Base-by-base conservation (phyloP, 2,797 vertebrate species). In the Menidia menidia region DNA sequence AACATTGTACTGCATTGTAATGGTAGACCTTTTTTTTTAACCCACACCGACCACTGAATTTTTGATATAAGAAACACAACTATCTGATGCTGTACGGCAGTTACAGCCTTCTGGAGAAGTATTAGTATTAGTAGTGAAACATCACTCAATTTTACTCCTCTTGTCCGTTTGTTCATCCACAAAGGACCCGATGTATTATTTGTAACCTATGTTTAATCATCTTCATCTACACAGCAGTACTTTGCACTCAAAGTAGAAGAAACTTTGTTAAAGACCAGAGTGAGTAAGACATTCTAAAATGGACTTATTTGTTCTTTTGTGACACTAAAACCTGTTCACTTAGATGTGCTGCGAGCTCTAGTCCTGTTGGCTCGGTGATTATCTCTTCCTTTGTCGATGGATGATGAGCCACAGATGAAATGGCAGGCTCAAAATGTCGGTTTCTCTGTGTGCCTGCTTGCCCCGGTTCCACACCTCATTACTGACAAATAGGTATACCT, bases 391-490 rank as follows among this genome's bases (percentile, higher is more conserved):
- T 69, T 77, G 48, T 74, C 62, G 45, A 64, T 42, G 53, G 51
- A 71, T 63, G 70, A 69, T 80, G 57, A 73, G 43, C 8, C 62
- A 19, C 16, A 66, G 61, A 83, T 78, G 68, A 70, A 64, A 68
- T 43, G 2, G 52, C 19, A 44, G 69, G 59, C 57, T 50, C 30
- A 18, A 71, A 63, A 68, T 54, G 62, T 55, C 6, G 4, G 60
- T 69, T 55, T 65, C 50, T 60, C 58, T 55, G 42, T 68, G 48
- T 71, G 41, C 50, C 60, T 39, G 56, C 35, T 25, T 51, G 64
- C 56, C 69, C 51, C 54, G 60, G 48, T 62, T 69, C 60, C 61
- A 58, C 35, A 58, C 47, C 58, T 86, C 70, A 66, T 81, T 71
- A 84, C 59, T 33, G 55, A 73, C 33, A 65, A 48, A n/a, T 66